These are phyloP conservation scores for Gastracanthus pulcherrimus DNA, from an alignment of 2,888 invertebrate genomes.

Conservation along the genomic window DNA sequence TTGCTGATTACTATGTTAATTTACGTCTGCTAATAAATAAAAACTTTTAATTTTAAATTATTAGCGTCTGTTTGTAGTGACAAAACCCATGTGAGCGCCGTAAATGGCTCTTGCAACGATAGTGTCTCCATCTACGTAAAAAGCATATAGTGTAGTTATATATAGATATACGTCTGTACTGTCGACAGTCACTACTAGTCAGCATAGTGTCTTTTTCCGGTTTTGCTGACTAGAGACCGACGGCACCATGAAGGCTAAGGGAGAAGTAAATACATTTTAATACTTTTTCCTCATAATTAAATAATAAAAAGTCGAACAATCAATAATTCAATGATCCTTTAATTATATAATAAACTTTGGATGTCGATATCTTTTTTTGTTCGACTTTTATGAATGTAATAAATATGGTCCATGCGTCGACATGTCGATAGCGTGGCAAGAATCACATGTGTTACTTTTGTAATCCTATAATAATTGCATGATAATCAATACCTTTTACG, in stretches of 20 bases:
- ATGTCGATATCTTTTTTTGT: neutral
- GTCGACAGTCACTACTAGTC: slow-evolving; percentile 7
- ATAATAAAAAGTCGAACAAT: neutral
- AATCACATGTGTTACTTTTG: slow-evolving; percentile 38
- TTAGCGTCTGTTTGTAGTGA: neutral
- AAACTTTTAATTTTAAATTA: neutral
- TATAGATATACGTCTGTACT: neutral
- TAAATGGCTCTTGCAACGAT: neutral
- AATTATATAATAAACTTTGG: no score
- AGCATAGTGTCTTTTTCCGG: slow-evolving; percentile 70
- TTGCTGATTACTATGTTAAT: neutral
- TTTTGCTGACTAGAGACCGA: slow-evolving; percentile 64
- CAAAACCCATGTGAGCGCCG: neutral
- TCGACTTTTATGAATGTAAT: neutral
- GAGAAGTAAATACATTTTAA: slow-evolving; percentile 83
- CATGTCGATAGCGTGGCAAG: neutral
- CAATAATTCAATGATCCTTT: neutral
- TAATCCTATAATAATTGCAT: neutral
- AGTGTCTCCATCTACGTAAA: neutral
- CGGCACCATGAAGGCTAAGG: slow-evolving; percentile 91
- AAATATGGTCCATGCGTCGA: neutral
- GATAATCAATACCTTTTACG: neutral
- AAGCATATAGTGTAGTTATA: neutral
- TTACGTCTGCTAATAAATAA: neutral
- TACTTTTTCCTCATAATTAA: slow-evolving; percentile 30